Conservation (phyloP, 1,140 invertebrate genomes). For the Elymnias hypermnestra region DNA sequence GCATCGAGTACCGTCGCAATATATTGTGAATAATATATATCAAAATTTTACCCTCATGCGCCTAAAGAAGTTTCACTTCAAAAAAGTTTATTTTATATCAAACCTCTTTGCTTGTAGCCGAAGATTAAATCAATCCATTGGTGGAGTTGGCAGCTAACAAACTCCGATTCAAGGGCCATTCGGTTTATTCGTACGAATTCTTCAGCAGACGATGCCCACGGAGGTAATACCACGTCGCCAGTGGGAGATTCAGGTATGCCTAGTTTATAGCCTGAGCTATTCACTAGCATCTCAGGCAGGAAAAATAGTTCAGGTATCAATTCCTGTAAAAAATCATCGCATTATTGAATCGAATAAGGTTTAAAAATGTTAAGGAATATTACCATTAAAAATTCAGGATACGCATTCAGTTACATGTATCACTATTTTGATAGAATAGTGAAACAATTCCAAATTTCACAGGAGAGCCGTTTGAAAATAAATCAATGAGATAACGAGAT, state of each 20-base stretch:
- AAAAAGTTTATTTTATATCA: no score
- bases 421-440: no score
- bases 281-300: conserved; percentile 99
- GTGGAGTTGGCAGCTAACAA: conserved; percentile 99
- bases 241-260: conserved; percentile 90
- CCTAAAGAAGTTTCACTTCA: no score
- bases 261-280: conserved; percentile 90
- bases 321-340: conserved; percentile 79
- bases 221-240: conserved; percentile 93
- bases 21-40: no score
- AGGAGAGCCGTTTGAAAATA: no score
- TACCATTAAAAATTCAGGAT: no score
- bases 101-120: conserved; percentile 98
- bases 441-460: no score
- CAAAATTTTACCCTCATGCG: no score
- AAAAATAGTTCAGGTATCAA: conserved; percentile 99
- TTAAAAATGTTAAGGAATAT: background rate
- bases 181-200: conserved; percentile 98
- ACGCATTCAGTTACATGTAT: no score
- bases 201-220: conserved; percentile 97
- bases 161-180: conserved; percentile 99
- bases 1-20: no score
- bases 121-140: conserved; percentile 99
- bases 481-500: no score
- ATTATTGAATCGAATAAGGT: background rate